These are phyloP conservation scores for Agrochola litura DNA, from an alignment of 2,888 invertebrate genomes.

Conservation along the genomic window DNA sequence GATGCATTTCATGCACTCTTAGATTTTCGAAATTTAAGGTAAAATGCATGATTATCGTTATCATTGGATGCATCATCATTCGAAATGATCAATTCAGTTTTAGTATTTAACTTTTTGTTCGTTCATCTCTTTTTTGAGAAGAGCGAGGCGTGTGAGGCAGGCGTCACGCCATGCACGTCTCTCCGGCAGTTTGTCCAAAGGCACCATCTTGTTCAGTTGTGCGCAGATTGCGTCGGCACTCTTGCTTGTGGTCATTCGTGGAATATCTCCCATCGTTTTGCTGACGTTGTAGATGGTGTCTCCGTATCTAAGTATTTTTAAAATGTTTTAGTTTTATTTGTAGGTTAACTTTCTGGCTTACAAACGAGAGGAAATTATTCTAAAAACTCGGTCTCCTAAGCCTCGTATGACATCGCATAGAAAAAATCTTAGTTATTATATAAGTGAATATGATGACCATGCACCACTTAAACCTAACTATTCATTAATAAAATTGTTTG, in stretches of 20 bases:
- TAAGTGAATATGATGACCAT: neutral
- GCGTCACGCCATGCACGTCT: slow-evolving; percentile 96
- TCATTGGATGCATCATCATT: neutral
- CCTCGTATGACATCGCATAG: neutral
- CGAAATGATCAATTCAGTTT: slow-evolving; percentile 15
- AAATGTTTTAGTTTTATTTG: too few species aligned
- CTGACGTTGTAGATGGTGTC: slow-evolving; percentile 92
- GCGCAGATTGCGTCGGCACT: slow-evolving; percentile 92
- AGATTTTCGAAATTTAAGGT: neutral
- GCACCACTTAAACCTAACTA: too few species aligned
- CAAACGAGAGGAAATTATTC: neutral
- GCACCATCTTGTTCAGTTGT: slow-evolving; percentile 93
- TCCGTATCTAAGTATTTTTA: slow-evolving; percentile 79
- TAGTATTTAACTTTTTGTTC: slow-evolving; percentile 67
- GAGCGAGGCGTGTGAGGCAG: slow-evolving; percentile 94
- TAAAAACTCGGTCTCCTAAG: neutral
- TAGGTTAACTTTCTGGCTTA: neutral
- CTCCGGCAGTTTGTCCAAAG: slow-evolving; percentile 93
- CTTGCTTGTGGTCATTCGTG: slow-evolving; percentile 92
- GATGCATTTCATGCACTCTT: neutral
- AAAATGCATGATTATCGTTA: neutral
- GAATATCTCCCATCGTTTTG: slow-evolving; percentile 93
- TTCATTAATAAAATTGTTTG: neutral
- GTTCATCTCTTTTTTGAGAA: slow-evolving; percentile 94
- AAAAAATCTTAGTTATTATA: neutral